Evolutionary conservation across 2,888 invertebrate species (phyloP), one percentile per base, ranked within the genome.

Genomic region (Drosophila fungiperda): DNA sequence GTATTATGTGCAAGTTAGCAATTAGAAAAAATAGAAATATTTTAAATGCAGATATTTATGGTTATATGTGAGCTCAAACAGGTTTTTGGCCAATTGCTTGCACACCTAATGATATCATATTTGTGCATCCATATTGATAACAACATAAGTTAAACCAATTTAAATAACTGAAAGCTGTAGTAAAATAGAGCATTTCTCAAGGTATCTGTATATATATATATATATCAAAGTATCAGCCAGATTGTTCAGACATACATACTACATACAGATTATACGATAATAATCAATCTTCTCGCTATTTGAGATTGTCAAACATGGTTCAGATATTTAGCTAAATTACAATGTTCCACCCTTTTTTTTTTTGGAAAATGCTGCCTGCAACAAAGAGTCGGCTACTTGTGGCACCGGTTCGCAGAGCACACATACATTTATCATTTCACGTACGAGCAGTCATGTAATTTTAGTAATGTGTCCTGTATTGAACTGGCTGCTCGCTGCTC

Each of bases 401-500:
- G 38, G 9, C 50, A 49, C 33, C 32, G 52, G 36, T 29, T 20
- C 26, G 20, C 3, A 12, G 15, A 12, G 17, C n/a, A 12, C 20
- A 11, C 1, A 48, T 32, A 57, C 63, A 82, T 87, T 70, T 80
- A 74, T 86, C 83, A 83, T 80, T 75, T 87, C 33, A 76, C 75
- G 81, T 79, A 66, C 73, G 57, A 71, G 48, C 52, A 72, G 68
- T 74, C 69, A 68, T 77, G 90, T 75, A 90, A 87, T 87, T 90
- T 70, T 64, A 65, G 62, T 90, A 90, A 87, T 90, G 90, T 79
- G 26, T 50, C 48, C 55, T 61, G 53, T 32, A 65, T 69, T 66
- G 68, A 66, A 69, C 55, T 72, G 62, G 62, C 52, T 64, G 65
- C 20, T 50, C 20, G 26, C 36, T 26, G 20, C 7, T 58, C 60